These are phyloP conservation scores for Drosophila anomelani DNA, from an alignment of 2,888 invertebrate genomes.

Conservation along the genomic window DNA sequence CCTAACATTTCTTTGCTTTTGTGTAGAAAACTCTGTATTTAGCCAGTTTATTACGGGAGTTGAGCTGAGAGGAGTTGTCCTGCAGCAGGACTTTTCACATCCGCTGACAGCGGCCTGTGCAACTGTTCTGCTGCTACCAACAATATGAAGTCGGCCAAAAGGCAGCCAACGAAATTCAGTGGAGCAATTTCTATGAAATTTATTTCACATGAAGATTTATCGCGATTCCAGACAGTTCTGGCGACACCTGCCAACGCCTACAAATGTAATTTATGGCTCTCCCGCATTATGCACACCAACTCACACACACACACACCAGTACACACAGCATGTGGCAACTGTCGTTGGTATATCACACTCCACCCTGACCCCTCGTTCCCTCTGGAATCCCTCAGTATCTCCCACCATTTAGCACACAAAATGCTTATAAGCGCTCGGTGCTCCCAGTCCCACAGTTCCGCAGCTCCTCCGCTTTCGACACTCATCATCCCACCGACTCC, in stretches of 20 bases:
- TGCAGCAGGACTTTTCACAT: slow-evolving; percentile 76
- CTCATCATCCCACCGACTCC: slow-evolving; percentile 25
- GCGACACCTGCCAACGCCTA: slow-evolving; percentile 86
- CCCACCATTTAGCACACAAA: slow-evolving; percentile 64
- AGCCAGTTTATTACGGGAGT: slow-evolving; percentile 66
- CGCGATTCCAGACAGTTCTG: slow-evolving; percentile 85
- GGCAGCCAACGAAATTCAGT: slow-evolving; percentile 82
- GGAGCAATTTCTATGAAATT: slow-evolving; percentile 85
- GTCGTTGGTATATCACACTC: slow-evolving; percentile 36
- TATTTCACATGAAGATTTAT: slow-evolving; percentile 85
- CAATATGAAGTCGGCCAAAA: slow-evolving; percentile 67
- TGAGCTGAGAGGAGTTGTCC: slow-evolving; percentile 44
- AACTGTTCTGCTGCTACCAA: slow-evolving; percentile 32
- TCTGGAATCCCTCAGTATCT: slow-evolving; percentile 4
- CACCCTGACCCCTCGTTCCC: slow-evolving; percentile 21
- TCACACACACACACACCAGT: slow-evolving; percentile 37
- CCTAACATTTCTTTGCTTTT: background rate
- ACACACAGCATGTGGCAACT: slow-evolving; percentile 70
- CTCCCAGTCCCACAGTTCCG: slow-evolving; percentile 23
- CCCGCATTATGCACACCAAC: slow-evolving; percentile 81
- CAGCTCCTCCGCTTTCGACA: slow-evolving; percentile 20
- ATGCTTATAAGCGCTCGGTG: slow-evolving; percentile 66
- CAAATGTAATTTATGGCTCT: slow-evolving; percentile 85
- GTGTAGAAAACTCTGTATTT: slow-evolving; percentile 35
- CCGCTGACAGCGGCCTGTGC: slow-evolving; percentile 55